These are phyloP conservation scores for Mizuhopecten yessoensis DNA, from an alignment of 1,140 invertebrate genomes.

Conservation along the genomic window DNA sequence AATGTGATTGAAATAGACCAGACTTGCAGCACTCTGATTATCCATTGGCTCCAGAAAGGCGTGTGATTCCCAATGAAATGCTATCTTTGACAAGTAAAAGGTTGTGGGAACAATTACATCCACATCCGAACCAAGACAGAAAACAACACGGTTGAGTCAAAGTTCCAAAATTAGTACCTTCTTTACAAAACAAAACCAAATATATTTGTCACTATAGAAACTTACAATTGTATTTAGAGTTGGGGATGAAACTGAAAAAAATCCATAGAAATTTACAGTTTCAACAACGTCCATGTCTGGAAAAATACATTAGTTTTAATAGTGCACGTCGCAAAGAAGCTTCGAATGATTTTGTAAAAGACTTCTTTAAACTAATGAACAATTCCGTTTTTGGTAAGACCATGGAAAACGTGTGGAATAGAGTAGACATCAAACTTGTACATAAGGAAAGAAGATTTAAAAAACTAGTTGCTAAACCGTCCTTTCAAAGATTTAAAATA, in stretches of 20 bases:
- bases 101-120: background rate
- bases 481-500: too few relatives aligned
- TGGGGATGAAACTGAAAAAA: too few relatives aligned
- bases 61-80: background rate
- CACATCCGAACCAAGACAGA: background rate
- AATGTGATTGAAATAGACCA: background rate
- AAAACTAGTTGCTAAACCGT: constrained; percentile 44
- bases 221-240: too few relatives aligned
- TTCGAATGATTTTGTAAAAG: constrained; percentile 44
- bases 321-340: constrained; percentile 42
- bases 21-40: constrained; percentile 41
- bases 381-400: too few relatives aligned
- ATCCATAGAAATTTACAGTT: constrained; percentile 55
- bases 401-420: too few relatives aligned
- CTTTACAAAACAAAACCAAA: constrained; percentile 59
- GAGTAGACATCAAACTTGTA: constrained; percentile 43
- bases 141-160: background rate
- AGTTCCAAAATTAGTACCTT: constrained; percentile 53
- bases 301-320: constrained; percentile 62
- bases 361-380: too few relatives aligned
- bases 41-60: background rate
- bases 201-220: too few relatives aligned
- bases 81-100: constrained; percentile 42
- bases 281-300: constrained; percentile 54
- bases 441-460: constrained; percentile 42